Evolutionary conservation across 1,140 invertebrate species (phyloP).

Genomic region (Caerostris darwini): DNA sequence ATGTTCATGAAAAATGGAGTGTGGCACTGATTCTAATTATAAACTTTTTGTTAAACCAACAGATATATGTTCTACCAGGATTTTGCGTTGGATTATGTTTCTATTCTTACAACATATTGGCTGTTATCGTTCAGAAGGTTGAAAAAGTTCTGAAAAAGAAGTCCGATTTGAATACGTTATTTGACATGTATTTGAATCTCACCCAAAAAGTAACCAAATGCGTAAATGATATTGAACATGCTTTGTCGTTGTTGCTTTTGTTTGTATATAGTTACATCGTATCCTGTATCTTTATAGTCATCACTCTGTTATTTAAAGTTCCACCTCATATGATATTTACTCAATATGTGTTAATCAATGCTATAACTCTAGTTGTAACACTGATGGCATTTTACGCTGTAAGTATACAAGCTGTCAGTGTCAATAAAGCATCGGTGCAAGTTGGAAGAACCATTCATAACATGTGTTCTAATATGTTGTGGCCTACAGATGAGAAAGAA

Average conservation of each 20-base stretch:
- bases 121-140: not conserved
- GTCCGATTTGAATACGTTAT: not conserved
- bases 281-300: conserved; percentile 42
- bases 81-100: not conserved
- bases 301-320: conserved; percentile 16
- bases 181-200: not conserved
- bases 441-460: not conserved
- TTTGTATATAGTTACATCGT: conserved; percentile 14
- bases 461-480: not conserved
- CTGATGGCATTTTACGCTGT: conserved; percentile 33
- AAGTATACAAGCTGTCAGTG: conserved; percentile 37
- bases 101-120: conserved; percentile 19
- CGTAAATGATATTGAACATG: not conserved
- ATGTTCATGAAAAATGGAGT: not conserved
- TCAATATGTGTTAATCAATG: not conserved
- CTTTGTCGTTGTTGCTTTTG: not conserved
- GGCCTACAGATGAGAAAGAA: not conserved
- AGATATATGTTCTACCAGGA: conserved; percentile 6
- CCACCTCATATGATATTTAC: not conserved
- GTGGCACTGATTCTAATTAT: not conserved
- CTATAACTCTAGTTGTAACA: not conserved
- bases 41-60: not conserved
- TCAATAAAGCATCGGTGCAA: not conserved
- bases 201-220: not conserved
- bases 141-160: not conserved